Percentiles rank a stretch among this genome's conserved stretches.
Evolutionary conservation across 2,888 invertebrate species (phyloP).

Genomic region (Nemoura dubitans): DNA sequence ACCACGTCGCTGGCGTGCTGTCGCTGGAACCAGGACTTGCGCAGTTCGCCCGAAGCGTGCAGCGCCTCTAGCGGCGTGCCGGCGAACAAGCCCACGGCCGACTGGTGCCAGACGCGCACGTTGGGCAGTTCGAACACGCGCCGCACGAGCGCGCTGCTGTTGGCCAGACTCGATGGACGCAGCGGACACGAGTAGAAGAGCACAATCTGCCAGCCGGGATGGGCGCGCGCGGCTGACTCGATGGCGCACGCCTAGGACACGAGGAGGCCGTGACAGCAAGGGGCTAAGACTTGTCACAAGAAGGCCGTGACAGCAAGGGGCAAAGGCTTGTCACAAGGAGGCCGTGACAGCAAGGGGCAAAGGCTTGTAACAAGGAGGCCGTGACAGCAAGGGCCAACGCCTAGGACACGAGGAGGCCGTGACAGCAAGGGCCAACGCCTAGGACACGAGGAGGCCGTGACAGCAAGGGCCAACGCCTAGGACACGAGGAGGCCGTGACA

Average conservation of each 20-base stretch:
- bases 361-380: too few relatives aligned
- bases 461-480: too few relatives aligned
- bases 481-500: too few relatives aligned
- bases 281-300: too few relatives aligned
- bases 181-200: conserved; percentile 59
- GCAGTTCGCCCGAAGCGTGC: conserved; percentile 62
- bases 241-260: conserved; percentile 70
- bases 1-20: conserved; percentile 73
- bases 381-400: too few relatives aligned
- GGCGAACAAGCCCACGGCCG: not conserved
- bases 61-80: conserved; percentile 68
- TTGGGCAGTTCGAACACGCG: not conserved
- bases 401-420: too few relatives aligned
- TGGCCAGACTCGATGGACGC: not conserved
- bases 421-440: too few relatives aligned
- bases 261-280: too few relatives aligned
- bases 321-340: too few relatives aligned
- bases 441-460: too few relatives aligned
- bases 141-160: not conserved
- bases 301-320: too few relatives aligned
- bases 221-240: conserved; percentile 71
- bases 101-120: not conserved
- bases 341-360: too few relatives aligned
- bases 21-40: conserved; percentile 64
- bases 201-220: conserved; percentile 67